Percentiles rank a stretch among this genome's conserved stretches.
These are phyloP conservation scores for Papilio machaon DNA, from an alignment of 1,140 invertebrate genomes.

Conservation along the genomic window DNA sequence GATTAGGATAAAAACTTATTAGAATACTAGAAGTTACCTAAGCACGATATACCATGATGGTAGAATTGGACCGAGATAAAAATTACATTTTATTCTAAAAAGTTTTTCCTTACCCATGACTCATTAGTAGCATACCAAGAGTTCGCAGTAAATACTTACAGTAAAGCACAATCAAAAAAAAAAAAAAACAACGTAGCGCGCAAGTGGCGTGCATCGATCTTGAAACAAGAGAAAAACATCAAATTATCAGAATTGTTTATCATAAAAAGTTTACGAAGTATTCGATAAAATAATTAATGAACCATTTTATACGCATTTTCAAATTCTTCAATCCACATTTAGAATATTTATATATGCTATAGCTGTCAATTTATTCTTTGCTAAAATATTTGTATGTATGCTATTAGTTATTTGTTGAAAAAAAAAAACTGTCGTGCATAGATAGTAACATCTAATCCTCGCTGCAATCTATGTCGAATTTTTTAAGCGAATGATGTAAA, in stretches of 20 bases:
- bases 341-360: neutral
- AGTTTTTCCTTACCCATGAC: neutral
- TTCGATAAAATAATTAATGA: constrained; percentile 17
- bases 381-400: neutral
- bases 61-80: neutral
- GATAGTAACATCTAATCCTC: neutral
- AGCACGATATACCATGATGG: neutral
- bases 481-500: too few relatives aligned
- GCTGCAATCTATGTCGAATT: too few relatives aligned
- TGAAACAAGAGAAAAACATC: constrained; percentile 8
- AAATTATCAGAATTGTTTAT: constrained; percentile 24
- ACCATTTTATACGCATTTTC: neutral
- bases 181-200: neutral
- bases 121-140: constrained; percentile 13
- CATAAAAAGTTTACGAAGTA: constrained; percentile 3
- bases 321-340: neutral
- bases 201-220: constrained; percentile 21
- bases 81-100: constrained; percentile 5
- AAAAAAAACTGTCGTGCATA: neutral
- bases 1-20: constrained; percentile 35
- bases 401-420: neutral
- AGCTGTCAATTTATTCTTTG: neutral
- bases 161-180: neutral
- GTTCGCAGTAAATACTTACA: constrained; percentile 14
- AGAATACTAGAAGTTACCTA: constrained; percentile 37